Evolutionary conservation across 2,113 vertebrate genomes (phyloP).

Genomic region (Antigone vipio): DNA sequence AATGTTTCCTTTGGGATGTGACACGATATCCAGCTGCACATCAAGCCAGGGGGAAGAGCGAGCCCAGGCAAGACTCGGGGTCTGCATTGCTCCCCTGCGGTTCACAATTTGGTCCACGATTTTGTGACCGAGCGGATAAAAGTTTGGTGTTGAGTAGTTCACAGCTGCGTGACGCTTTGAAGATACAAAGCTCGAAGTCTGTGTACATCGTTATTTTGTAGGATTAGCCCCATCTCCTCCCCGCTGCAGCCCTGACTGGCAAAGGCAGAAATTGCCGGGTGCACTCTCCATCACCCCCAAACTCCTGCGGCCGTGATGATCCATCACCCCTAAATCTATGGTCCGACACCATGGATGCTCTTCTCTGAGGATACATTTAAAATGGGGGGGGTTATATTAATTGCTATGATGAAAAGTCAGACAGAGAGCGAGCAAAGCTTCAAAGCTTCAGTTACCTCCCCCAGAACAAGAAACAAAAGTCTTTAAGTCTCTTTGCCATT

Average conservation of each 20-base stretch:
- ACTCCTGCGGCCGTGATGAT: rapidly evolving
- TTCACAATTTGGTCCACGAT: background rate
- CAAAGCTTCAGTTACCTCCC: background rate
- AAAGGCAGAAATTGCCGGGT: background rate
- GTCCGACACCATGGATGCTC: background rate
- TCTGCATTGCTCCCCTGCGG: rapidly evolving
- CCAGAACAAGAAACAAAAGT: constrained; percentile 13
- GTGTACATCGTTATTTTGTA: rapidly evolving
- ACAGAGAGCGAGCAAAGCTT: background rate
- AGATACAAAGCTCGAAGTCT: rapidly evolving
- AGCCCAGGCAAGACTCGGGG: background rate
- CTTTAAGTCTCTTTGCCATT: background rate
- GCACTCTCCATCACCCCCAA: background rate
- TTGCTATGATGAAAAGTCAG: background rate
- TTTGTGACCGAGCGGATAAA: rapidly evolving
- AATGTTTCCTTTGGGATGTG: background rate
- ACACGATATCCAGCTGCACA: background rate
- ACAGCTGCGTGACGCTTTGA: background rate
- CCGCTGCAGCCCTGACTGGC: background rate
- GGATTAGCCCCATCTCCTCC: background rate
- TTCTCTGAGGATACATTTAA: background rate
- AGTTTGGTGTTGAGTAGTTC: background rate
- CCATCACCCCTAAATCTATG: background rate
- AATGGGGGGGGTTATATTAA: background rate
- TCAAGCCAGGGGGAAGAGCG: background rate